A percentile compares a stretch with the other conserved stretches of the same genome.
phyloP scores from a whole-genome alignment of 1,140 invertebrate species.

The Drosophila yakuba region DNA sequence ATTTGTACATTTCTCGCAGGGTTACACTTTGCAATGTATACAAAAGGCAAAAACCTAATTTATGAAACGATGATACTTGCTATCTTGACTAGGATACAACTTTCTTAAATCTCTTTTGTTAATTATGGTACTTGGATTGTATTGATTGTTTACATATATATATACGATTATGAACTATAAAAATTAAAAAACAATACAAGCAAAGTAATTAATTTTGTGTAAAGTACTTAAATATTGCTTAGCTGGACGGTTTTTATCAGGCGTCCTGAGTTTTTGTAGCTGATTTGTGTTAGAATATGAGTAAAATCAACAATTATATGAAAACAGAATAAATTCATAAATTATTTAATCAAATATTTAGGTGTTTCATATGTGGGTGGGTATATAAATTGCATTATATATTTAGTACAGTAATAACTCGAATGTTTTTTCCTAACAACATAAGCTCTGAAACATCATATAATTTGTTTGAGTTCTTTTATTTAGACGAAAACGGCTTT shows the following conservation, averaged over 20 bases:
- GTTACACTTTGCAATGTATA: slow-evolving; percentile 44
- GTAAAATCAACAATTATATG: slow-evolving; percentile 49
- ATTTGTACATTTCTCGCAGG: slow-evolving; percentile 66
- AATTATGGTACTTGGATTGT: slow-evolving; percentile 53
- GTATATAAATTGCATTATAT: neutral
- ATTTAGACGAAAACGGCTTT: neutral
- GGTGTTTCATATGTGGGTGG: neutral
- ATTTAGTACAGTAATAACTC: no score
- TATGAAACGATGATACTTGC: slow-evolving; percentile 45
- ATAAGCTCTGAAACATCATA: slow-evolving; percentile 1
- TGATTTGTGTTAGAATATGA: slow-evolving; percentile 73
- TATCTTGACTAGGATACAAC: slow-evolving; percentile 45
- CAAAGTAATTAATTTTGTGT: slow-evolving; percentile 54
- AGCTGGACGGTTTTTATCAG: slow-evolving; percentile 31
- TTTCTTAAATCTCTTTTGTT: slow-evolving; percentile 37
- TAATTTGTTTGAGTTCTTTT: slow-evolving; percentile 8
- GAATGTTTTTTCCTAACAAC: neutral
- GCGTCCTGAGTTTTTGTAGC: slow-evolving; percentile 63
- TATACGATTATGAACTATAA: slow-evolving; percentile 30
- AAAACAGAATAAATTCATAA: slow-evolving; percentile 67
- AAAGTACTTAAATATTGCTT: slow-evolving; percentile 69
- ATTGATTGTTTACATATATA: slow-evolving; percentile 60
- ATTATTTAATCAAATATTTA: slow-evolving; percentile 56
- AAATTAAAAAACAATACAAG: slow-evolving; percentile 6
- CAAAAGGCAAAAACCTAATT: slow-evolving; percentile 28